Evolutionary conservation across 1,140 invertebrate species (phyloP).

Genomic region (Heliconius hewitsoni): DNA sequence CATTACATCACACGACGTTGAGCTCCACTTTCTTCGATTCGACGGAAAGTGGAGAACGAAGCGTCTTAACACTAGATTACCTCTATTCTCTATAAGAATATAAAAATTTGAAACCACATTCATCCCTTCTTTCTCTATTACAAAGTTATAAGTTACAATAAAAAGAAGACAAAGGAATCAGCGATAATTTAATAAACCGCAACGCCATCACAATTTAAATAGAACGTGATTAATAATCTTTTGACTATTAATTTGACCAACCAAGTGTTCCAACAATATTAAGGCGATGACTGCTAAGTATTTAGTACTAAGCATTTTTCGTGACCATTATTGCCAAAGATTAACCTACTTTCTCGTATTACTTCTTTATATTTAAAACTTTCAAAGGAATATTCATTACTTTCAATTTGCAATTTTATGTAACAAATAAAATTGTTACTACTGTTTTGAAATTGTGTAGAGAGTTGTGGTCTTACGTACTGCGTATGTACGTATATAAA

Average conservation of each 20-base stretch:
- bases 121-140: too few species aligned
- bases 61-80: too few species aligned
- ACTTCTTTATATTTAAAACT: constrained; percentile 7
- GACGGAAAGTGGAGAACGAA: too few species aligned
- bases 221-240: background rate
- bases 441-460: background rate
- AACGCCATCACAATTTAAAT: background rate
- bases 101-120: too few species aligned
- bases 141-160: too few species aligned
- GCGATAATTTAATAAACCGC: background rate
- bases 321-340: background rate
- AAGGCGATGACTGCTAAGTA: background rate
- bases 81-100: too few species aligned
- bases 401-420: background rate
- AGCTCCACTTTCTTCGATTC: too few species aligned
- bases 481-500: background rate
- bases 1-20: too few species aligned
- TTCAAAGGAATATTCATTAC: background rate
- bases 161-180: too few species aligned
- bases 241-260: background rate
- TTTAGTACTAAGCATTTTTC: background rate
- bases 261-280: background rate
- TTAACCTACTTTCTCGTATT: background rate
- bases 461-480: background rate
- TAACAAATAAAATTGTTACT: background rate